These are phyloP conservation scores for Meleagris gallopavo DNA, from an alignment of 2,113 vertebrate genomes.

Conservation along the genomic window DNA sequence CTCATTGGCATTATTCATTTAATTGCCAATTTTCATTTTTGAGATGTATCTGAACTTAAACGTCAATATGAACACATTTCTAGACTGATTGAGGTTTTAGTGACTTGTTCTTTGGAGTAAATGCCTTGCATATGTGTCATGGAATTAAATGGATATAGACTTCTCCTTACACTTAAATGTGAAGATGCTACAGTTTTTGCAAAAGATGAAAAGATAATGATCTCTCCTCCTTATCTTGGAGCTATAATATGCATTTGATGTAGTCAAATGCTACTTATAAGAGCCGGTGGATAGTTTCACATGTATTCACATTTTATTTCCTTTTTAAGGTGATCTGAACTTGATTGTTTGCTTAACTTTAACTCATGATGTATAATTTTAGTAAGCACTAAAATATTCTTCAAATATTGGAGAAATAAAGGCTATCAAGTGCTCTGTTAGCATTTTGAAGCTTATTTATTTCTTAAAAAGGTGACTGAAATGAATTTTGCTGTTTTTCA, in stretches of 20 bases:
- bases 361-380: not conserved
- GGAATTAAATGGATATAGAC: not conserved
- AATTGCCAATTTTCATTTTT: not conserved
- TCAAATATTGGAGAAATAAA: not conserved
- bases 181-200: not conserved
- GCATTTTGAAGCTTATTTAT: not conserved
- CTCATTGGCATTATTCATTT: not conserved
- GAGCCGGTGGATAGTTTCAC: not conserved
- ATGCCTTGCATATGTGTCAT: not conserved
- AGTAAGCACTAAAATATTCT: not conserved
- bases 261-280: not conserved
- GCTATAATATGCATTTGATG: not conserved
- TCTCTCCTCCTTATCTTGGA: not conserved
- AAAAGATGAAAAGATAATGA: not conserved
- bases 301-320: not conserved
- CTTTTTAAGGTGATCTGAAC: not conserved
- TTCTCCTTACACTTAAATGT: not conserved
- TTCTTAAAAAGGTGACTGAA: not conserved
- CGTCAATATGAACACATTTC: not conserved
- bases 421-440: not conserved
- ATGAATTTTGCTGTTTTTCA: not conserved
- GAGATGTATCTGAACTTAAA: not conserved
- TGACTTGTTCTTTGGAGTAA: not conserved
- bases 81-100: not conserved
- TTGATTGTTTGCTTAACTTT: not conserved